Evolutionary conservation across 2,888 invertebrate genomes (phyloP), one percentile per base, ranked within the genome.

Genomic region (Lepeophtheirus nordmannii): DNA sequence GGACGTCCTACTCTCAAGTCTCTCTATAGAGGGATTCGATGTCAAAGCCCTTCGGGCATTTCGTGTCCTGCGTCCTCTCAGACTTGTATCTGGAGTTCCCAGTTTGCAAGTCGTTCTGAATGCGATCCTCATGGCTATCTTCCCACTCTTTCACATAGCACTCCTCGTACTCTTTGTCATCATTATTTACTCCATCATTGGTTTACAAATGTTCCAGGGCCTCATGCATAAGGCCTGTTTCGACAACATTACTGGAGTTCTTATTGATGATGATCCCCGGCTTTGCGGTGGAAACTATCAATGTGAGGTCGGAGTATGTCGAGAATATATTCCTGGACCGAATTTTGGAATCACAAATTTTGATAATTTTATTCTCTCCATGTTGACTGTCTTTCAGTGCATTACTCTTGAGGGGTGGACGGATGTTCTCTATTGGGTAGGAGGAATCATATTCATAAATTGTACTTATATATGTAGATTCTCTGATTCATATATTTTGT

Each of bases 181-280:
- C 72, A 79, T 81, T 72, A 81, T 81, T 71, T 81, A 81, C 72
- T 80, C 81, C 71, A 81, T 81, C 72, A 77, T 81, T 70, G 81
- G 81, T 62, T 72, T 80, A 67, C 80, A 80, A 71, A 73, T 80
- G 67, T 80, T 80, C 74, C 78, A 76, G 70, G 81, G 81, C 68
- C 77, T 76, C 70, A 73, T 80, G 70, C 80, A 80, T 70, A 72
- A 74, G 56, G 78, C 80, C 23, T 80, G 80, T 70, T 75, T 71
- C 69, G 69, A 72, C 68, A 75, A 73, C 67, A 69, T 70, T 58
- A 75, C 77, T 70, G 73, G 78, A 77, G 71, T 20, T 9, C 30
- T 30, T n/a, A 61, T 61, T 8, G 37, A 30, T 22, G 61, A 61
- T n/a, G 61, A 61, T 17, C 61, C 61, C 5, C 20, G 30, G 37